Base-by-base conservation (phyloP, 2,113 vertebrate species). In the Sylvia atricapilla region DNA sequence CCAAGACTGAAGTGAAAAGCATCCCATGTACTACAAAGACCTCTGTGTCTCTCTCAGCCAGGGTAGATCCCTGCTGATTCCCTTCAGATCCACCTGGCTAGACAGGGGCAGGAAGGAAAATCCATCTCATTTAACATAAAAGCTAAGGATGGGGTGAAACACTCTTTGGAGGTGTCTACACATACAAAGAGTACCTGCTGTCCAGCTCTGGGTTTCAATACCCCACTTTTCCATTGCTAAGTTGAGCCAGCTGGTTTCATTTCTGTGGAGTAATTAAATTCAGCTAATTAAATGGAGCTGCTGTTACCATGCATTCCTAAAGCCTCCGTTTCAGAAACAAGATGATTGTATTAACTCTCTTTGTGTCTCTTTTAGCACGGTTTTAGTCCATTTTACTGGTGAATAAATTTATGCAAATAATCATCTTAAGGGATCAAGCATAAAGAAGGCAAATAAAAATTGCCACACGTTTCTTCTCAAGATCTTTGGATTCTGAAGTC, bases 241-340 rank as follows among this genome's bases (percentile, higher is more conserved):
- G 9, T 23, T 86, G 64, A 46, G 56, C 46, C 63, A 88, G 67
- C 55, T 93, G 83, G 35, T 94, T 93, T 92, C 11, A 43, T 90
- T 96, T 80, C 70, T 94, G 55, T 63, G 47, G 17, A 87, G 62
- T 84, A 96, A 95, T 90, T 92, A 83, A 96, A 92, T 95, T 73
- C 43, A 83, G 46, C 79, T 92, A 92, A 90, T 90, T 95, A 92
- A 92, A 90, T 18, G 25, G 80, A 93, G 86, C 60, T 92, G 89
- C 86, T 90, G 64, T 77, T 90, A 89, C 56, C 76, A 81, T 47
- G 55, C 59, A 67, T 77, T 90, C 79, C 59, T 88, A 80, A 83
- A 84, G 35, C 31, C 52, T 85, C 70, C 0, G 0, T 80, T 94
- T 96, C 88, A 94, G 83, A 94, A 94, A 86, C 13, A 50, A 77